phyloP scores from a whole-genome alignment of 2,888 invertebrate species.

The Drosophila tanythrix region DNA sequence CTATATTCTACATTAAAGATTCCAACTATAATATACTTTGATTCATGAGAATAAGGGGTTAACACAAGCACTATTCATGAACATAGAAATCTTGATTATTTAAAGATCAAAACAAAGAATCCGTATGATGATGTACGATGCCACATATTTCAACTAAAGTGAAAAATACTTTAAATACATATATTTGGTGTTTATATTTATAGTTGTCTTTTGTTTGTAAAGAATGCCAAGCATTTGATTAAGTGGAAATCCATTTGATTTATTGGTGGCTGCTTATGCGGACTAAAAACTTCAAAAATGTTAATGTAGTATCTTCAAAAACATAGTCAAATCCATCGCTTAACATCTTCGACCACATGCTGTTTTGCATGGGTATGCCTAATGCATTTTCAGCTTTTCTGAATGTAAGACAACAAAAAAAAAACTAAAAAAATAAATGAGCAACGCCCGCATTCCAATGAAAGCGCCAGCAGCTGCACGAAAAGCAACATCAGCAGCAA shows the following conservation, averaged over 20 bases:
- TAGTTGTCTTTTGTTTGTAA: conserved; percentile 11
- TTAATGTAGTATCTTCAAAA: conserved; percentile 71
- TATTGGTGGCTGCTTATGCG: conserved; percentile 47
- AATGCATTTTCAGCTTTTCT: conserved; percentile 62
- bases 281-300: conserved; percentile 52
- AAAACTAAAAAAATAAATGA: conserved; percentile 39
- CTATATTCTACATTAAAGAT: not conserved
- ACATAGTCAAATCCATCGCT: conserved; percentile 48
- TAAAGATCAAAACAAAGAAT: not conserved
- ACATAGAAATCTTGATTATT: not conserved
- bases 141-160: not conserved
- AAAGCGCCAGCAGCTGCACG: conserved; percentile 76
- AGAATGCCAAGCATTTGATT: conserved; percentile 55
- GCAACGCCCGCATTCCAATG: conserved; percentile 75
- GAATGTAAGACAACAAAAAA: conserved; percentile 26
- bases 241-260: conserved; percentile 62
- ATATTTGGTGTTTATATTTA: not conserved
- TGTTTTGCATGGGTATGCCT: conserved; percentile 47
- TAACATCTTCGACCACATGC: conserved; percentile 59
- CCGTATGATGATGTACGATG: not conserved
- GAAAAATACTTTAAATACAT: not conserved
- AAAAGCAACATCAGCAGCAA: conserved; percentile 39
- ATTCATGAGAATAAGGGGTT: not conserved
- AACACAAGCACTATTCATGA: not conserved
- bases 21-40: not conserved